Conservation (phyloP, 2,888 invertebrate species). For the Lithophane socia region DNA sequence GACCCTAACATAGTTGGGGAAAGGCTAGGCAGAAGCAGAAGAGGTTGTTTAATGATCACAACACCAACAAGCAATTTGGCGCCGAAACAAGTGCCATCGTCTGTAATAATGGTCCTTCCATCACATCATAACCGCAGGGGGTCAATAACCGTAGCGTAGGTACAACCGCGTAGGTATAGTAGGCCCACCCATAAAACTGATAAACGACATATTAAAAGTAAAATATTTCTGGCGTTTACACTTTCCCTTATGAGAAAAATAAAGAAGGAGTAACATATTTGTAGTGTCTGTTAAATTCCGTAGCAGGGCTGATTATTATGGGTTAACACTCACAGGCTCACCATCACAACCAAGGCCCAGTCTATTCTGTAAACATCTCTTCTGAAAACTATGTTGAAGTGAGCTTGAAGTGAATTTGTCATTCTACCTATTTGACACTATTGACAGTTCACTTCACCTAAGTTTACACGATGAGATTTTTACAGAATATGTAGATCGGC, state of each 20-base stretch:
- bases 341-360: no score
- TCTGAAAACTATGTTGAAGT: no score
- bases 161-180: slow-evolving; percentile 34
- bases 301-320: not conserved
- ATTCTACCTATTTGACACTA: no score
- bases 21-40: no score
- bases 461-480: not conserved
- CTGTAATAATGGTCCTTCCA: slow-evolving; percentile 51
- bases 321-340: not conserved
- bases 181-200: slow-evolving; percentile 61
- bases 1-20: no score
- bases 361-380: no score
- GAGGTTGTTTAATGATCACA: not conserved
- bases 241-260: slow-evolving; percentile 50
- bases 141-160: slow-evolving; percentile 36
- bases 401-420: no score
- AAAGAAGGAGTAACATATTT: slow-evolving; percentile 25
- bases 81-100: slow-evolving; percentile 27
- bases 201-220: slow-evolving; percentile 62
- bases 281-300: not conserved
- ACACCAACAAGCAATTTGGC: slow-evolving; percentile 36
- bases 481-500: not conserved
- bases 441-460: not conserved
- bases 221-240: slow-evolving; percentile 58
- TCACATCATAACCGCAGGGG: slow-evolving; percentile 52